Evolutionary conservation across 2,113 vertebrate species (phyloP).

Genomic region (Thryonomys swinderianus): DNA sequence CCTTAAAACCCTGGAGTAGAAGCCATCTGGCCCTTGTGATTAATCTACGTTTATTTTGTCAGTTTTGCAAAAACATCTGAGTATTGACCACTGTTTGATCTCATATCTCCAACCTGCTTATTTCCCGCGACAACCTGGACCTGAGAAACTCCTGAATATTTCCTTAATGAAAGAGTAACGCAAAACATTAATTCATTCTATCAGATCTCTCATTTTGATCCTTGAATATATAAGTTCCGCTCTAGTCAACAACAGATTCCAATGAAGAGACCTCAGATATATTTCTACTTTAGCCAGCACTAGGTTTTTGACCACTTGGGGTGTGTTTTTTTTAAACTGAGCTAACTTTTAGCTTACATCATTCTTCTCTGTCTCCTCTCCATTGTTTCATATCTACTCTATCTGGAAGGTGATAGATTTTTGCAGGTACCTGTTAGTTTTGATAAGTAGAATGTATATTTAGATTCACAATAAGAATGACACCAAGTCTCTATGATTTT

Average conservation of each 20-base stretch:
- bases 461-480: not conserved
- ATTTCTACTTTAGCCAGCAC: not conserved
- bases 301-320: not conserved
- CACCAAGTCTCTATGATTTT: not conserved
- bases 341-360: not conserved
- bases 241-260: not conserved
- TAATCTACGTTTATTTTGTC: constrained; percentile 71
- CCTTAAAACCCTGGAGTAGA: constrained; percentile 48
- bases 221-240: not conserved
- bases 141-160: not conserved
- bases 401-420: not conserved
- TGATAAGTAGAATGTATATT: not conserved
- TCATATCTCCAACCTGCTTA: constrained; percentile 55
- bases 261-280: not conserved
- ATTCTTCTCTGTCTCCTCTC: not conserved
- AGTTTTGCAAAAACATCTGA: constrained; percentile 55
- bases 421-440: not conserved
- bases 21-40: constrained; percentile 67
- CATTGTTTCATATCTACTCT: not conserved
- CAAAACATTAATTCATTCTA: not conserved
- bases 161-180: constrained; percentile 48
- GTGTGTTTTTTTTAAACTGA: not conserved
- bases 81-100: constrained; percentile 71
- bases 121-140: constrained; percentile 56
- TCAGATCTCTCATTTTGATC: not conserved